phyloP scores from a whole-genome alignment of 2,888 invertebrate species.

The Axea sp. region DNA sequence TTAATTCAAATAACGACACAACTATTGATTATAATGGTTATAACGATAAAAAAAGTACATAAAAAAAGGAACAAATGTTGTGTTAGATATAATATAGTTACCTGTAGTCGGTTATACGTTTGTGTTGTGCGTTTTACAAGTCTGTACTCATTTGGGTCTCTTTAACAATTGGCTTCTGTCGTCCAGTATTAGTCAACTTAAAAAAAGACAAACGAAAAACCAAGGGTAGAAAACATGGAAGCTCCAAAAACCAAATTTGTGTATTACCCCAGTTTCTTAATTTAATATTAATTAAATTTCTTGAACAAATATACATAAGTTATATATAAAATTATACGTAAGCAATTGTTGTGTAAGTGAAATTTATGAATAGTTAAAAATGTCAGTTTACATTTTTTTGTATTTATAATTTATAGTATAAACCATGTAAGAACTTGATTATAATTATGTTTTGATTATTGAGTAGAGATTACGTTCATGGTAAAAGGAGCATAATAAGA shows the following conservation, averaged over 20 bases:
- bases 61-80: slow-evolving; percentile 48
- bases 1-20: slow-evolving; percentile 33
- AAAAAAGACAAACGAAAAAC: slow-evolving; percentile 77
- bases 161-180: slow-evolving; percentile 78
- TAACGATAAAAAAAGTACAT: slow-evolving; percentile 35
- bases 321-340: no score
- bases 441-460: no score
- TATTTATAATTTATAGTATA: no score
- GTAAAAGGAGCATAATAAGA: no score
- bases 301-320: no score
- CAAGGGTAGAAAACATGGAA: slow-evolving; percentile 66
- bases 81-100: slow-evolving; percentile 76
- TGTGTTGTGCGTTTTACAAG: slow-evolving; percentile 79
- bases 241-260: slow-evolving; percentile 51
- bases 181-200: slow-evolving; percentile 79
- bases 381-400: no score
- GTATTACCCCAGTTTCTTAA: slow-evolving; percentile 36
- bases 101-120: slow-evolving; percentile 77
- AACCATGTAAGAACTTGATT: no score
- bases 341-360: no score
- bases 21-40: slow-evolving; percentile 5
- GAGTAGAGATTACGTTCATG: no score
- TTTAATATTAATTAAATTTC: no score
- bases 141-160: slow-evolving; percentile 78
- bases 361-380: no score